A percentile compares a stretch with the other conserved stretches of the same genome.
Conservation (phyloP, 2,888 invertebrate genomes). For the Cerceris rybyensis region DNA sequence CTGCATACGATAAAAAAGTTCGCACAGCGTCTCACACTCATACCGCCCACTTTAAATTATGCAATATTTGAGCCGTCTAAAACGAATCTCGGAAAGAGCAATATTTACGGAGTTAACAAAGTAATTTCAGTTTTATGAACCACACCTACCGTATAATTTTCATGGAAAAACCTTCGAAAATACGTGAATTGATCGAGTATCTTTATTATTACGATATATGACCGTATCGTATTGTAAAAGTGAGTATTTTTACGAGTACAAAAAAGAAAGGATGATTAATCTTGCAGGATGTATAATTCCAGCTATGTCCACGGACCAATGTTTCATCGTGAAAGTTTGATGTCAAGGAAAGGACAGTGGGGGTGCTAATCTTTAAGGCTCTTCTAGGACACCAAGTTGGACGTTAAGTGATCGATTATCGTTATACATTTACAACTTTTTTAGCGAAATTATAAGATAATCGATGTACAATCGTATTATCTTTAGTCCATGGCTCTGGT, state of each 20-base stretch:
- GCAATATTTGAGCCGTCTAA: no score
- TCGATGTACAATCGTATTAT: neutral
- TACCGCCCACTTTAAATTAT: no score
- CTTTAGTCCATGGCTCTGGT: neutral
- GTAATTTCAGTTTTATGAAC: no score
- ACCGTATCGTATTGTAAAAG: neutral
- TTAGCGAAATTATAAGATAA: neutral
- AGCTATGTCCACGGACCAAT: neutral
- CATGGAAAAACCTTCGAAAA: neutral
- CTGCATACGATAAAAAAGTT: no score
- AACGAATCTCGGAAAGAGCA: no score
- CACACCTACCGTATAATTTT: no score
- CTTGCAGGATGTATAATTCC: slow-evolving; percentile 33
- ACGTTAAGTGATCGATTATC: slow-evolving; percentile 21
- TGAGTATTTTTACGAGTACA: no score
- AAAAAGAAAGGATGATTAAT: slow-evolving; percentile 25
- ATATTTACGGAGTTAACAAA: no score
- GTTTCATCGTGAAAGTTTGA: slow-evolving; percentile 2
- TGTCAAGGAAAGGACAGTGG: neutral
- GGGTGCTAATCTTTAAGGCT: neutral
- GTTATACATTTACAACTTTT: neutral
- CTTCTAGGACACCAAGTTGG: neutral
- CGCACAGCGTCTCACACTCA: no score
- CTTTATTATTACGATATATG: slow-evolving; percentile 18
- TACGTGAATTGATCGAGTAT: slow-evolving; percentile 25